A percentile compares a stretch with the other conserved stretches of the same genome.
These are phyloP conservation scores for Marmota flaviventris DNA, from an alignment of 2,113 vertebrate species.

Conservation along the genomic window DNA sequence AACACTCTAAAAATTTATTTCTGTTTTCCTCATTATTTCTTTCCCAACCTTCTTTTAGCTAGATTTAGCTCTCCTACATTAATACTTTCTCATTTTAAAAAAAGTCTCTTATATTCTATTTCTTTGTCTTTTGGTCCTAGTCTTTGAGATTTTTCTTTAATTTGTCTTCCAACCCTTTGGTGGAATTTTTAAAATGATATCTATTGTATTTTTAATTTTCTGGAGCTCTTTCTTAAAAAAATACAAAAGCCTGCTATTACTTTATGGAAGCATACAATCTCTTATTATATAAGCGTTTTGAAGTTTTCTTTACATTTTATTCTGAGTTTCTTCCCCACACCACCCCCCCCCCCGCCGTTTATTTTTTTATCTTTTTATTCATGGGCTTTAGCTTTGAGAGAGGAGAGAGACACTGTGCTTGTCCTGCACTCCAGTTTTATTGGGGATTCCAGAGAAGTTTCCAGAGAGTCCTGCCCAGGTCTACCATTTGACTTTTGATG, in stretches of 20 bases:
- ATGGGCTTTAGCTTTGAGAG: too few relatives aligned
- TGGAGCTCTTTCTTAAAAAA: background rate
- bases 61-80: background rate
- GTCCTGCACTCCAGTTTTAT: too few relatives aligned
- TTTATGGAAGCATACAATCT: background rate
- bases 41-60: background rate
- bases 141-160: background rate
- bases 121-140: background rate
- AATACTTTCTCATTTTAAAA: background rate
- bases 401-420: too few relatives aligned
- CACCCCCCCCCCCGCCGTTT: accelerated
- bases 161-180: background rate
- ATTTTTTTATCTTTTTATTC: background rate
- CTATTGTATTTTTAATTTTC: background rate
- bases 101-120: background rate
- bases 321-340: background rate
- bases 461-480: too few relatives aligned
- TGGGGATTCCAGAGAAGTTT: too few relatives aligned
- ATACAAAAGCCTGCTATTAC: background rate
- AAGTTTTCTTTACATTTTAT: background rate
- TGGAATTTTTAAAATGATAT: background rate
- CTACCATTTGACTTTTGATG: too few relatives aligned
- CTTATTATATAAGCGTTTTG: background rate
- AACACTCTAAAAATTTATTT: background rate
- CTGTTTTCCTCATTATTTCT: background rate